Evolutionary conservation across 2,113 vertebrate species (phyloP), one percentile per base, ranked within the genome.

Genomic region (Dolichallabes microphthalmus): DNA sequence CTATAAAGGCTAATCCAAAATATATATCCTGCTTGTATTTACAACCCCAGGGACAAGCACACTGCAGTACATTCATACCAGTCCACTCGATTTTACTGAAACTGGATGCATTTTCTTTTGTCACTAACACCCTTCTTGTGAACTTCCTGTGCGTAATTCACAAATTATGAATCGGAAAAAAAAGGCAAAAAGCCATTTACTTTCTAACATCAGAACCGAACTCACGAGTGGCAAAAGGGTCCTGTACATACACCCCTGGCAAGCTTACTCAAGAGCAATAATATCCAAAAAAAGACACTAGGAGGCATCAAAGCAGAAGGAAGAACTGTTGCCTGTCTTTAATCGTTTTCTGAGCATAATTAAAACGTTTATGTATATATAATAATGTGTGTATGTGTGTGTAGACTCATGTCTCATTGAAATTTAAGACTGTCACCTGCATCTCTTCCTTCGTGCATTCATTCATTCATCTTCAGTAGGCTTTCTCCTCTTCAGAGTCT

Each of bases 281-380:
- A 77, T 30, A 68, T 58, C 27, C 52, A 25, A 82, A 61, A 39
- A 78, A 68, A 60, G 64, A 58, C 22, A 66, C 55, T 60, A 71
- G 83, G 83, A 57, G 77, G 66, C 64, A 58, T 71, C 77, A 69
- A 45, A 73, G 66, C 81, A 30, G 81, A 32, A 64, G 22, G 17
- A 30, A 45, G 66, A 82, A 60, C 76, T 85, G 76, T 80, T 85
- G 76, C 64, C 76, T 73, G 53, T 60, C 76, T 53, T 85, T 58
- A 27, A 61, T 80, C 64, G 25, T 50, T 77, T 78, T 78, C 76
- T 22, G 17, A 58, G 76, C 74, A 57, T 15, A 57, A 77, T 20
- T 77, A 19, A 74, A 22, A 74, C 12, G 4, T 52, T 1, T 52
- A 22, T 14, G 15, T 30, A 8, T 52, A 45, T 45, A 45, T 8